Percentiles rank a stretch among this genome's conserved stretches.
phyloP scores from a whole-genome alignment of 2,113 vertebrate species.

The Regulus satrapa region DNA sequence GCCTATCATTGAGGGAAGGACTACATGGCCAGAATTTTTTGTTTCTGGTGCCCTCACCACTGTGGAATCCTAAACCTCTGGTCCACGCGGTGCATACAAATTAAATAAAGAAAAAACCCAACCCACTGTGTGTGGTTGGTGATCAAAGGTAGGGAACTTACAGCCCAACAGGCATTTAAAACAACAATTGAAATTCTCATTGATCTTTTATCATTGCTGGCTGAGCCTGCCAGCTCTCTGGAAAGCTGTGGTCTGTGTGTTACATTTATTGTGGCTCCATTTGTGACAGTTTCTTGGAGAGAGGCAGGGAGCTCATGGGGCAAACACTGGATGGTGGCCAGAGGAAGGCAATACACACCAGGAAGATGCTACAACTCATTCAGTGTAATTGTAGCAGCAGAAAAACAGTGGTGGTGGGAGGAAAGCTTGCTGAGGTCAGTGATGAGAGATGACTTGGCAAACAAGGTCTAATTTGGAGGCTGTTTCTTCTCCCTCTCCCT shows the following conservation, averaged over 20 bases:
- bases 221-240: conserved; percentile 30
- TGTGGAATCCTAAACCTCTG: not conserved
- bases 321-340: conserved; percentile 47
- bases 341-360: not conserved
- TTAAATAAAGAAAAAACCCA: not conserved
- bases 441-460: not conserved
- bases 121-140: not conserved
- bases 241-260: conserved; percentile 22
- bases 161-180: conserved; percentile 24
- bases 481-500: not conserved
- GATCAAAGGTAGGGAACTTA: conserved; percentile 6
- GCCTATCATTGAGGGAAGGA: not conserved
- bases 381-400: not conserved
- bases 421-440: not conserved
- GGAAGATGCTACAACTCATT: conserved; percentile 21
- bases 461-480: not conserved
- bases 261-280: conserved; percentile 33
- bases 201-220: conserved; percentile 44
- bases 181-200: not conserved
- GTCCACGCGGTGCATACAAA: not conserved
- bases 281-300: conserved; percentile 60
- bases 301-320: not conserved
- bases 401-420: not conserved
- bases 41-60: not conserved
- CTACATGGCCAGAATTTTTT: not conserved